Evolutionary conservation across 2,113 vertebrate genomes (phyloP).

Genomic region (Chaetodon trifascialis): DNA sequence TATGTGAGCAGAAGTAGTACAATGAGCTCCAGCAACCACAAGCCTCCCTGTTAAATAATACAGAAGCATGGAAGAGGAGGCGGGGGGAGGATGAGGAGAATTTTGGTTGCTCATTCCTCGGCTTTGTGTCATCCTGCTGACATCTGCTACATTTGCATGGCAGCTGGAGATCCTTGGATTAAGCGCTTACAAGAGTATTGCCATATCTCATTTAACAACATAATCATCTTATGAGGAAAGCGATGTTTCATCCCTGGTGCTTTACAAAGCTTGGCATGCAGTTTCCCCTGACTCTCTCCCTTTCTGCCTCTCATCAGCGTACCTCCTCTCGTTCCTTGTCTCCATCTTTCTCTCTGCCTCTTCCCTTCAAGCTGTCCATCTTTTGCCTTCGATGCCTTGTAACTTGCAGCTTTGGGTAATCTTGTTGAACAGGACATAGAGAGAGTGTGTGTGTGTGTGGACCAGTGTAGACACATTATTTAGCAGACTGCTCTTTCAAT

Average conservation of each 20-base stretch:
- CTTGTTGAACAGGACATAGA: slow-evolving; percentile 37
- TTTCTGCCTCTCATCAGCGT: slow-evolving; percentile 33
- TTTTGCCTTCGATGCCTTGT: slow-evolving; percentile 27
- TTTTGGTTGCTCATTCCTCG: slow-evolving; percentile 71
- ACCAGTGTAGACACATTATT: slow-evolving; percentile 40
- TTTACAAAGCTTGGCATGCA: slow-evolving; percentile 72
- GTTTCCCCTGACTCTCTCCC: slow-evolving; percentile 47
- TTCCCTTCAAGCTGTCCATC: slow-evolving; percentile 30
- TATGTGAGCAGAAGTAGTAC: slow-evolving; percentile 33
- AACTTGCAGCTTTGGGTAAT: slow-evolving; percentile 51
- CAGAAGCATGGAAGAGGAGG: slow-evolving; percentile 8
- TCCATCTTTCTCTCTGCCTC: slow-evolving; percentile 28
- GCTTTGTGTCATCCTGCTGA: slow-evolving; percentile 80
- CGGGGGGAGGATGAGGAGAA: slow-evolving; percentile 37
- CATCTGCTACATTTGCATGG: slow-evolving; percentile 83
- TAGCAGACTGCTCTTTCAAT: slow-evolving; percentile 42
- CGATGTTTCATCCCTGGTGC: slow-evolving; percentile 76
- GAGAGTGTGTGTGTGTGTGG: slow-evolving; percentile 17
- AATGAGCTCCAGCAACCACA: slow-evolving; percentile 34
- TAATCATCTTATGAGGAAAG: slow-evolving; percentile 81
- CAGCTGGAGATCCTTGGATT: slow-evolving; percentile 83
- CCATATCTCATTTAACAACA: slow-evolving; percentile 85
- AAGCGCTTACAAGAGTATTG: slow-evolving; percentile 82
- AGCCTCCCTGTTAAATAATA: slow-evolving; percentile 52
- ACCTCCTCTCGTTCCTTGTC: slow-evolving; percentile 31